A percentile compares a stretch with the other conserved stretches of the same genome.
Conservation (phyloP, 2,113 vertebrate genomes). For the Psittacula cyanocephala region DNA sequence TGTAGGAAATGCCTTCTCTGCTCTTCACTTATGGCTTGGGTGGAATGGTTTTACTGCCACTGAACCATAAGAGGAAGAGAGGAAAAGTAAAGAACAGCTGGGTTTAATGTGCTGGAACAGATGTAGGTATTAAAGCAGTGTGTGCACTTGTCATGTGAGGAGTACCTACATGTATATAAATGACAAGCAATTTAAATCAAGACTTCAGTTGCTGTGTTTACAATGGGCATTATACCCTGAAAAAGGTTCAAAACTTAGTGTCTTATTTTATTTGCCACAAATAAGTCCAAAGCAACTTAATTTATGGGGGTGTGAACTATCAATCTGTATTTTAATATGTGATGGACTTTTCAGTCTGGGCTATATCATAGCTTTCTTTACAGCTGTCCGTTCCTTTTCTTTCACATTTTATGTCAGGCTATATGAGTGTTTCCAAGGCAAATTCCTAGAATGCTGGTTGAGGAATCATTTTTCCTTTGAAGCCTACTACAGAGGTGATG, state of each 20-base stretch:
- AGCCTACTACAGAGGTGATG: background rate
- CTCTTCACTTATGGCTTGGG: background rate
- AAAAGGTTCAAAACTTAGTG: background rate
- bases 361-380: background rate
- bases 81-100: conserved; percentile 32
- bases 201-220: background rate
- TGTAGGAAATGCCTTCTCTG: background rate
- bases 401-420: background rate
- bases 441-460: background rate
- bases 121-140: background rate
- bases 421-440: background rate
- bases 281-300: background rate
- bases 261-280: background rate
- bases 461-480: background rate
- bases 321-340: background rate
- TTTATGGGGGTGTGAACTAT: background rate
- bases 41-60: background rate
- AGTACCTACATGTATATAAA: background rate
- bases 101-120: conserved; percentile 48
- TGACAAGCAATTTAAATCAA: background rate
- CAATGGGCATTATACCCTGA: background rate
- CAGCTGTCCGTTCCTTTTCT: background rate
- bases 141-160: background rate
- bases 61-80: background rate
- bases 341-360: background rate